Conservation (phyloP, 2,888 invertebrate genomes). For the Oxytorus armatus region DNA sequence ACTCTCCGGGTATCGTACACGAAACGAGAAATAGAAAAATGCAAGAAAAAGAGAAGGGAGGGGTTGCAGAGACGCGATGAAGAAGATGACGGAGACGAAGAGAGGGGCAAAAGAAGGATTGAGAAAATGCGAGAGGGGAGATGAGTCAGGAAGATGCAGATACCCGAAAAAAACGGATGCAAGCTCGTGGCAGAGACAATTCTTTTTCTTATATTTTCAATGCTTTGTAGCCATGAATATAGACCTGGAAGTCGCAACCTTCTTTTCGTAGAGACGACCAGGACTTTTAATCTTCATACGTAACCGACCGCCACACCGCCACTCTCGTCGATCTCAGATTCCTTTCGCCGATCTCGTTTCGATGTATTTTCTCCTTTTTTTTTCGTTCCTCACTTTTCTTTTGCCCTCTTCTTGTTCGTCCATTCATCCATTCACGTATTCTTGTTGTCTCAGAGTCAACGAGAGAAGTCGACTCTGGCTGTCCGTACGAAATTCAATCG, state of each 20-base stretch:
- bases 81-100: conserved; percentile 42
- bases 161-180: conserved; percentile 46
- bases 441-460: conserved; percentile 66
- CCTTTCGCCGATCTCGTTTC: conserved; percentile 29
- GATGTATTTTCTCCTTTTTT: conserved; percentile 2
- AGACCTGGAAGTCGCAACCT: conserved; percentile 32
- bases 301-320: conserved; percentile 31
- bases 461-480: conserved; percentile 41
- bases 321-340: conserved; percentile 22
- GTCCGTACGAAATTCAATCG: conserved; percentile 66
- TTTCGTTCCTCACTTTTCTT: conserved; percentile 19
- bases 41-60: conserved; percentile 30
- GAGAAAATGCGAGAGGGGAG: conserved; percentile 24
- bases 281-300: conserved; percentile 67
- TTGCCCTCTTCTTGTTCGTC: conserved; percentile 5
- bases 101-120: conserved; percentile 4
- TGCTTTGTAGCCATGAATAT: conserved; percentile 29
- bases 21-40: conserved; percentile 43
- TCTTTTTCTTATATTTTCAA: conserved; percentile 32
- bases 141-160: conserved; percentile 43
- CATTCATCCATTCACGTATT: conserved; percentile 12
- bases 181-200: conserved; percentile 30
- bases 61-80: conserved; percentile 23
- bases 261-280: conserved; percentile 27
- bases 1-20: conserved; percentile 30